Conservation (phyloP, 92 coral and sea anemone species). For the Palythoa caribaeorum region DNA sequence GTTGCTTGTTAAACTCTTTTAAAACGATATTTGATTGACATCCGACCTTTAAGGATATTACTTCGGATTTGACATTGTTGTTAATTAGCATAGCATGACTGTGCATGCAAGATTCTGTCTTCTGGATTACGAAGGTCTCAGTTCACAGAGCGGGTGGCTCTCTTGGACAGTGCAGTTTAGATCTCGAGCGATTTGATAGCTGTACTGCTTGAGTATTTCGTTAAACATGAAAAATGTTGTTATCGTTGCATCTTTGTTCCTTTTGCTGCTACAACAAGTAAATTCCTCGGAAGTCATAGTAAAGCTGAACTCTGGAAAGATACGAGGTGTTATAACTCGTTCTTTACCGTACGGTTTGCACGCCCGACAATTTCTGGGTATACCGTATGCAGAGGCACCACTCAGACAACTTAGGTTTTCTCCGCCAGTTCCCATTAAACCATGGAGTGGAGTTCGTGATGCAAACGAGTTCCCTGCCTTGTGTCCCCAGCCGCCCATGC, state of each 20-base stretch:
- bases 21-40: not conserved
- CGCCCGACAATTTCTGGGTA: slow-evolving; percentile 73
- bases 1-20: not conserved
- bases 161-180: not conserved
- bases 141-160: too few species aligned
- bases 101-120: too few species aligned
- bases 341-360: slow-evolving; percentile 57
- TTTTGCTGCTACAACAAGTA: not conserved
- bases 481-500: slow-evolving; percentile 69
- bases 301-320: slow-evolving; percentile 54
- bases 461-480: slow-evolving; percentile 55
- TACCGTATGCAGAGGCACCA: slow-evolving; percentile 84
- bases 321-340: slow-evolving; percentile 59
- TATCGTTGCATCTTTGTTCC: not conserved
- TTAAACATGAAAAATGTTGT: not conserved
- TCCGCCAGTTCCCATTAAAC: slow-evolving; percentile 71
- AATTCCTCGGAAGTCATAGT: slow-evolving; percentile 41
- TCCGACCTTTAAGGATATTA: too few species aligned
- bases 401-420: slow-evolving; percentile 73
- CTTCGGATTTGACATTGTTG: too few species aligned
- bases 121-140: too few species aligned
- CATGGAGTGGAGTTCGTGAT: slow-evolving; percentile 72
- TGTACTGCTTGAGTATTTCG: not conserved
- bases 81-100: too few species aligned
- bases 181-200: not conserved